Conservation (phyloP, 2,888 invertebrate species). For the Aphodius sticticus region DNA sequence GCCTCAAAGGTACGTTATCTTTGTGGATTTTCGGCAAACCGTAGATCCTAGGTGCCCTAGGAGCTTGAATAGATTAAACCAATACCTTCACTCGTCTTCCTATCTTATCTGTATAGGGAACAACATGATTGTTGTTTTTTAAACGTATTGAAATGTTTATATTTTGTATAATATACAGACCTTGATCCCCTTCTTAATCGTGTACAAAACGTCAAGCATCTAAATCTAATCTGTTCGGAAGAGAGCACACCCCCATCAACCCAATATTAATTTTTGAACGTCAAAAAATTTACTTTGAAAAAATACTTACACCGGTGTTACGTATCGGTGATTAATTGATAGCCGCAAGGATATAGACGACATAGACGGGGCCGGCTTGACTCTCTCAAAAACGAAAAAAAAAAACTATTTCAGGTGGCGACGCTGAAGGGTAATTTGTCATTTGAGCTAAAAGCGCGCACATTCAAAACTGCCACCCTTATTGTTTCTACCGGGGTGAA, state of each 20-base stretch:
- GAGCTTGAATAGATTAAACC: too few species aligned
- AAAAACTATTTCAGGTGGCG: conserved; percentile 32
- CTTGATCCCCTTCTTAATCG: too few species aligned
- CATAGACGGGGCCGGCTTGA: conserved; percentile 12
- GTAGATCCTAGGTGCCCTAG: too few species aligned
- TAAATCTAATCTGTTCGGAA: not conserved
- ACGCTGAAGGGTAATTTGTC: conserved; percentile 30
- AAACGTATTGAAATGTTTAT: too few species aligned
- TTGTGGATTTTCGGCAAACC: too few species aligned
- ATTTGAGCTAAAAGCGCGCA: not conserved
- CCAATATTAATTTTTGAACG: not conserved
- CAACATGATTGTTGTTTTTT: too few species aligned
- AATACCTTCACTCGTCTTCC: too few species aligned
- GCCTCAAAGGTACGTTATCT: too few species aligned
- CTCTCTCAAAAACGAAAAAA: conserved; percentile 8
- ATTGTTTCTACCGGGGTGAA: conserved; percentile 25
- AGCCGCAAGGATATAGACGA: conserved; percentile 8
- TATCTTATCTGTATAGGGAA: too few species aligned
- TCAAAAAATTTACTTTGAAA: not conserved
- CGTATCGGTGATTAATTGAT: conserved; percentile 28
- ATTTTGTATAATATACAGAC: too few species aligned
- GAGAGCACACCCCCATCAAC: not conserved
- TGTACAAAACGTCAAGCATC: not conserved
- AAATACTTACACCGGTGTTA: conserved; percentile 27
- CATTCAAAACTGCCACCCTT: not conserved